phyloP scores from a whole-genome alignment of 2,113 vertebrate genomes.

The Echinops telfairi region DNA sequence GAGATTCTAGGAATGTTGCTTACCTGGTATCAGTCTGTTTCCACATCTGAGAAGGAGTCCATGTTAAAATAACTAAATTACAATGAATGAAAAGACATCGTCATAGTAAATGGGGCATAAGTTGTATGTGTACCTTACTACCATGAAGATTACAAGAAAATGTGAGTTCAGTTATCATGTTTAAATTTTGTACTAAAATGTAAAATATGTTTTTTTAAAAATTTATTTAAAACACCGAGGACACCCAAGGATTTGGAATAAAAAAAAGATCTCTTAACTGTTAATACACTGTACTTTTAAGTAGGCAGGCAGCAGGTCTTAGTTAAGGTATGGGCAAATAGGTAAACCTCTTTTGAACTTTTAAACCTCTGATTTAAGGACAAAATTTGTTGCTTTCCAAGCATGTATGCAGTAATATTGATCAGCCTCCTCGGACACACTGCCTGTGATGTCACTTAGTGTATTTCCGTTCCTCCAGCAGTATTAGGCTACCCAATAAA shows the following conservation, averaged over 20 bases:
- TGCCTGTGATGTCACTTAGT: slow-evolving; percentile 5
- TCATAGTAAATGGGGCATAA: background rate
- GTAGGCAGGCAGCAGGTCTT: no score
- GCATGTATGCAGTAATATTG: background rate
- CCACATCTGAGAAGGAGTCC: background rate
- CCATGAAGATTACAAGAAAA: slow-evolving; percentile 17
- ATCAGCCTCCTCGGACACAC: background rate
- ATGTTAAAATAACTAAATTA: slow-evolving; percentile 5
- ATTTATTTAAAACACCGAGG: no score
- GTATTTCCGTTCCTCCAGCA: slow-evolving; percentile 28
- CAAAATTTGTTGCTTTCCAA: slow-evolving; percentile 21
- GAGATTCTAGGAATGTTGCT: slow-evolving; percentile 1
- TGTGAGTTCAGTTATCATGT: background rate
- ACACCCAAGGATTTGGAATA: no score
- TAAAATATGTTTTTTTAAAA: no score
- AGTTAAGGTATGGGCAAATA: no score
- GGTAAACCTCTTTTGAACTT: background rate
- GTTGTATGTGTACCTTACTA: background rate
- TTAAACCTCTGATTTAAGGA: no score
- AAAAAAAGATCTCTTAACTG: no score
- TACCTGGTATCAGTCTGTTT: background rate
- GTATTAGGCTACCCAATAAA: slow-evolving; percentile 11
- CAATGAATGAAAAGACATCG: background rate
- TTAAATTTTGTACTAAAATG: background rate
- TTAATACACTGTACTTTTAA: no score